These are phyloP conservation scores for Ellobius talpinus DNA, from an alignment of 2,113 vertebrate genomes.

Conservation along the genomic window DNA sequence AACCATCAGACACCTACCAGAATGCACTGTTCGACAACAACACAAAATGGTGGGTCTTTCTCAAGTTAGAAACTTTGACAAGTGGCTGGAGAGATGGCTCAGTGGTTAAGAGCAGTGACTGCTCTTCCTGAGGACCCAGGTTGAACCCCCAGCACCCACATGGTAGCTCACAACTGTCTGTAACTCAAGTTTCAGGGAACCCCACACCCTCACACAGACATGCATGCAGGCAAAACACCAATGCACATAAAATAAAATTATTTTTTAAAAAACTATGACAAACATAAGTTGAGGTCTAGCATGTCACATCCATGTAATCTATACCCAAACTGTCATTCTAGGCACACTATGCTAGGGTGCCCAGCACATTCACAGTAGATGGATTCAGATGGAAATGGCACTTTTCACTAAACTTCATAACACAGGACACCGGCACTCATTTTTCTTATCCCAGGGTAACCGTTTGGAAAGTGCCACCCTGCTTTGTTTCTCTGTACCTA, in stretches of 20 bases:
- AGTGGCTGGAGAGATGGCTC: not conserved
- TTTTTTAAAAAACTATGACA: not conserved
- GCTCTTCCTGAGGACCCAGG: not conserved
- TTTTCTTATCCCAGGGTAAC: not conserved
- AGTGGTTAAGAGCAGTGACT: not conserved
- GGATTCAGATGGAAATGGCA: not conserved
- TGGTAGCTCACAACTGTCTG: not conserved
- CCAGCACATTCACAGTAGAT: not conserved
- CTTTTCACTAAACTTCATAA: not conserved
- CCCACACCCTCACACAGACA: not conserved
- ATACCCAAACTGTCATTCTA: not conserved
- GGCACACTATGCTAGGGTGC: too few species aligned
- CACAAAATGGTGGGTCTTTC: not conserved
- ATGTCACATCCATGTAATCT: not conserved
- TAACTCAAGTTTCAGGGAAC: not conserved
- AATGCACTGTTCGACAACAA: not conserved
- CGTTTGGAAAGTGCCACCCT: not conserved
- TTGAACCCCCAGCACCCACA: not conserved
- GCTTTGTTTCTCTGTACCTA: not conserved
- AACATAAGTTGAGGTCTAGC: not conserved
- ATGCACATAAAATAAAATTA: not conserved
- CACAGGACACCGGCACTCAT: not conserved
- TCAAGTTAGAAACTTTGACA: constrained; percentile 20
- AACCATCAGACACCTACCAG: not conserved
- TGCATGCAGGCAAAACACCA: not conserved